These are phyloP conservation scores for Styela clava DNA, from an alignment of 23 tunicate species.

Conservation along the genomic window DNA sequence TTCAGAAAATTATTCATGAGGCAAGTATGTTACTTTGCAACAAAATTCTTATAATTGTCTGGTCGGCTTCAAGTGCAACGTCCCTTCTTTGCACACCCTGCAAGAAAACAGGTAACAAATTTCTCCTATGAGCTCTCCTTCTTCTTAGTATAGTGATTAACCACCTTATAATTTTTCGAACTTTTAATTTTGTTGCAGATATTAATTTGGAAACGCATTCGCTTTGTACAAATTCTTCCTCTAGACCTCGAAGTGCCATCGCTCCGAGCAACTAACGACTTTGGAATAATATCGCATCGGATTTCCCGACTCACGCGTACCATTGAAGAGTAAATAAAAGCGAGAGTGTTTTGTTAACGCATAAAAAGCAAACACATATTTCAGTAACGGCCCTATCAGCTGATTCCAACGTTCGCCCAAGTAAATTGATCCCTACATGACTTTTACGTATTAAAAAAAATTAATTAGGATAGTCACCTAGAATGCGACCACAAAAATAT, in stretches of 20 bases:
- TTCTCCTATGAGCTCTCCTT: neutral
- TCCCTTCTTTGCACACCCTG: conserved; percentile 25
- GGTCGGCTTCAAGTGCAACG: conserved; percentile 14
- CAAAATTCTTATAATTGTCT: neutral
- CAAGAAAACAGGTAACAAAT: neutral
- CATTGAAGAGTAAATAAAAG: neutral
- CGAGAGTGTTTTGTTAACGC: neutral
- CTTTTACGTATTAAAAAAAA: too few relatives aligned
- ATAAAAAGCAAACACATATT: neutral
- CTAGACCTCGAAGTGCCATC: conserved; percentile 31
- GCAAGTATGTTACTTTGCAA: neutral
- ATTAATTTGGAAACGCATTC: conserved; percentile 17
- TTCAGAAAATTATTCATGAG: too few relatives aligned
- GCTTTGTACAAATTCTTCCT: conserved; percentile 24
- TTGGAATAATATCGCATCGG: neutral
- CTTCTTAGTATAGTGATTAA: neutral
- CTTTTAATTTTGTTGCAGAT: conserved; percentile 1
- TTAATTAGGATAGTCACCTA: too few relatives aligned
- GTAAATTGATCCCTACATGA: too few relatives aligned
- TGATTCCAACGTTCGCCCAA: neutral
- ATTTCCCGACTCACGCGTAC: neutral
- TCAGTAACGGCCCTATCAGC: neutral
- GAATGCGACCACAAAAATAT: too few relatives aligned
- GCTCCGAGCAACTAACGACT: neutral
- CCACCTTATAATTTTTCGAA: neutral